phyloP scores from a whole-genome alignment of 2,797 vertebrate species.

The Loris lydekkerianus region DNA sequence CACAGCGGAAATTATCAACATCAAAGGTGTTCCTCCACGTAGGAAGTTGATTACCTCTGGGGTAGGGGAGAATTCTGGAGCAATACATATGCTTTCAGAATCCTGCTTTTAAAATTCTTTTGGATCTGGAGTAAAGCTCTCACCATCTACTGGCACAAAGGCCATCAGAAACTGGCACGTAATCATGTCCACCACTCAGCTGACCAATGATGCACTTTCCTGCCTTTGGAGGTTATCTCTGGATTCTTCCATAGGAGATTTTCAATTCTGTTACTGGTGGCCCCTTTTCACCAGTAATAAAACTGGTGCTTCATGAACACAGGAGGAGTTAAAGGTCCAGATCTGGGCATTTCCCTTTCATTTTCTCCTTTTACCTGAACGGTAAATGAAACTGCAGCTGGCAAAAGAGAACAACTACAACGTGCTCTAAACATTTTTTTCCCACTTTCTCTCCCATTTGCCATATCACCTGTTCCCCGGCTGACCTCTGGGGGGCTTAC shows the following conservation, averaged over 20 bases:
- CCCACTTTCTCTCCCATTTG: neutral
- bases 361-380: neutral
- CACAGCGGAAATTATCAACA: neutral
- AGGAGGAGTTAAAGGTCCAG: neutral
- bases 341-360: neutral
- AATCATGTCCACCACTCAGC: neutral
- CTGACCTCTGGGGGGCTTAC: slow-evolving; percentile 79
- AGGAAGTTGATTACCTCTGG: neutral
- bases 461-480: slow-evolving; percentile 53
- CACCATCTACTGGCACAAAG: neutral
- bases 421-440: neutral
- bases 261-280: neutral
- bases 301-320: neutral
- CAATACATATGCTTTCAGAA: neutral
- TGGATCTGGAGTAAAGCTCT: neutral
- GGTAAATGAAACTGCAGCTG: neutral
- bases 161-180: neutral
- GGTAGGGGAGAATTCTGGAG: neutral
- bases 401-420: neutral
- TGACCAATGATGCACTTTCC: neutral
- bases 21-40: neutral
- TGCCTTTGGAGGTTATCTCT: neutral
- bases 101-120: neutral
- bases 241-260: too few relatives aligned
- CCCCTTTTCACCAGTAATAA: neutral